These are phyloP conservation scores for Aurelia coerulea DNA, from an alignment of 30 jellyfish, hydroid and myxozoan genomes.

Conservation along the genomic window DNA sequence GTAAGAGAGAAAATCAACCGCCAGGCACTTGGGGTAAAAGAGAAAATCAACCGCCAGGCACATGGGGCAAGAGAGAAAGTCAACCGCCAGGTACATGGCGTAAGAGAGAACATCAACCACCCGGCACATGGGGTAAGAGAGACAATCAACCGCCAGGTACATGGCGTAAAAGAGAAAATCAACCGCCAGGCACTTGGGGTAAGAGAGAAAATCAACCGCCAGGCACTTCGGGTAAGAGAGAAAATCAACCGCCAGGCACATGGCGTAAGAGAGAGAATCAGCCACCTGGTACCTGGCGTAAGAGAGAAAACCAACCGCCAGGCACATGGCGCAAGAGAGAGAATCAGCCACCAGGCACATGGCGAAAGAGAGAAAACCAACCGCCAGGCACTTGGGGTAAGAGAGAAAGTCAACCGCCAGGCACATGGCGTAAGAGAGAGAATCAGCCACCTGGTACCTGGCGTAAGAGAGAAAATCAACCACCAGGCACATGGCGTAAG, in stretches of 20 bases:
- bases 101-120: constrained; percentile 19
- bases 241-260: constrained; percentile 39
- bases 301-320: constrained; percentile 38
- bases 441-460: constrained; percentile 51
- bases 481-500: constrained; percentile 53
- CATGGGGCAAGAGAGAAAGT: constrained; percentile 7
- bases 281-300: constrained; percentile 27
- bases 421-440: constrained; percentile 26
- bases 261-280: constrained; percentile 45
- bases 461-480: constrained; percentile 24
- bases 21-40: constrained; percentile 44
- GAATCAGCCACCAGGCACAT: constrained; percentile 51
- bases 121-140: constrained; percentile 46
- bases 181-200: constrained; percentile 53
- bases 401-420: constrained; percentile 51
- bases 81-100: constrained; percentile 73
- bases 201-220: constrained; percentile 40
- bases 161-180: constrained; percentile 42
- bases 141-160: constrained; percentile 67
- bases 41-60: constrained; percentile 55
- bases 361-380: constrained; percentile 35
- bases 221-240: constrained; percentile 22
- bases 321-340: constrained; percentile 40
- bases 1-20: constrained; percentile 20
- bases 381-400: constrained; percentile 64